Evolutionary conservation across 2,797 vertebrate species (phyloP).

Genomic region (Mergus octosetaceus): DNA sequence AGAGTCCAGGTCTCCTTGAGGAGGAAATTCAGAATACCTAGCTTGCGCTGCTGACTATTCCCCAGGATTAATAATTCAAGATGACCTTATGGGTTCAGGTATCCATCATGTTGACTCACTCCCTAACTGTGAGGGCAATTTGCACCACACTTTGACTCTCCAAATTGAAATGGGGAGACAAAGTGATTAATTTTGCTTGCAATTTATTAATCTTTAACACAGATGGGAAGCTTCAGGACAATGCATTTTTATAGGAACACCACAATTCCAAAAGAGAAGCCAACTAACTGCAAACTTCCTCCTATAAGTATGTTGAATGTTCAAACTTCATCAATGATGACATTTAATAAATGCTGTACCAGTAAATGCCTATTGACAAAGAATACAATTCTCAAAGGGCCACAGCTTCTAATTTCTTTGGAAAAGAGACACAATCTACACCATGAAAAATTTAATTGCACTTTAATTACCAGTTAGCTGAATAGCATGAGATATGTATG

Average conservation of each 20-base stretch:
- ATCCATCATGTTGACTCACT: not conserved
- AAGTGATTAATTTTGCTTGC: not conserved
- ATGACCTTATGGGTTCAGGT: not conserved
- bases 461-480: conserved; percentile 75
- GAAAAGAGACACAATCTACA: conserved; percentile 66
- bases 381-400: conserved; percentile 47
- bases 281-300: not conserved
- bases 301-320: not conserved
- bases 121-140: not conserved
- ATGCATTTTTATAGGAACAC: not conserved
- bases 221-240: not conserved
- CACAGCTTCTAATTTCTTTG: conserved; percentile 58
- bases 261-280: not conserved
- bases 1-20: not conserved
- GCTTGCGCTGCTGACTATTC: not conserved
- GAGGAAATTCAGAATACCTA: not conserved
- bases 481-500: conserved; percentile 69
- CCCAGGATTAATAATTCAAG: conserved; percentile 20
- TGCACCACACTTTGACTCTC: not conserved
- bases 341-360: conserved; percentile 54
- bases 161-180: not conserved
- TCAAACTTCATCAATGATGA: conserved; percentile 1
- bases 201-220: not conserved
- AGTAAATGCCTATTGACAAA: conserved; percentile 63
- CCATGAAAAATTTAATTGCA: conserved; percentile 74